Percentiles rank a stretch among this genome's conserved stretches.
These are phyloP conservation scores for Suncus etruscus DNA, from an alignment of 2,113 vertebrate genomes.

Conservation along the genomic window DNA sequence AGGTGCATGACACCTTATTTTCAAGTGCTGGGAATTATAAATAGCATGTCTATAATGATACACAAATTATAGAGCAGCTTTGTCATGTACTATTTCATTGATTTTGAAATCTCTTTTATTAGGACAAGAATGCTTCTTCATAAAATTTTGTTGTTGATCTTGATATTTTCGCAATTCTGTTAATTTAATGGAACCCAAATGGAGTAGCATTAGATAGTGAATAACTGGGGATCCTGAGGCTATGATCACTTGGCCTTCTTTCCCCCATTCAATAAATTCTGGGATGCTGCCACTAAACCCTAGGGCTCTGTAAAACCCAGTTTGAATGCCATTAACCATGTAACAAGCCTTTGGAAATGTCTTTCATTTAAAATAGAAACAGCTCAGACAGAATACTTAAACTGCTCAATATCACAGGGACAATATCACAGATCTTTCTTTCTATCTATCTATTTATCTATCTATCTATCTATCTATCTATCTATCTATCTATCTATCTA, in stretches of 20 bases:
- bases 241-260: not conserved
- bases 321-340: not conserved
- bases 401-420: not conserved
- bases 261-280: not conserved
- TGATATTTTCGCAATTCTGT: not conserved
- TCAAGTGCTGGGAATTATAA: slow-evolving; percentile 32
- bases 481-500: not conserved
- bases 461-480: no score
- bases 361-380: slow-evolving; percentile 11
- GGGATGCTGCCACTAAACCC: not conserved
- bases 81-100: not conserved
- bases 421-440: not conserved
- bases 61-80: not conserved
- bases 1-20: not conserved
- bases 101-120: slow-evolving; percentile 34
- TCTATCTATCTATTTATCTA: not conserved
- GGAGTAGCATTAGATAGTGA: not conserved
- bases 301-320: not conserved
- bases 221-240: not conserved
- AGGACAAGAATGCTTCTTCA: not conserved
- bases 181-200: not conserved
- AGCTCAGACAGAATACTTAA: not conserved
- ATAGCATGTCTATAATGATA: slow-evolving; percentile 30
- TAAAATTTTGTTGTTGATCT: not conserved
- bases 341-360: not conserved